Evolutionary conservation across 2,797 vertebrate species (phyloP), one percentile per base, ranked within the genome.

Genomic region (Anguilla obscura): DNA sequence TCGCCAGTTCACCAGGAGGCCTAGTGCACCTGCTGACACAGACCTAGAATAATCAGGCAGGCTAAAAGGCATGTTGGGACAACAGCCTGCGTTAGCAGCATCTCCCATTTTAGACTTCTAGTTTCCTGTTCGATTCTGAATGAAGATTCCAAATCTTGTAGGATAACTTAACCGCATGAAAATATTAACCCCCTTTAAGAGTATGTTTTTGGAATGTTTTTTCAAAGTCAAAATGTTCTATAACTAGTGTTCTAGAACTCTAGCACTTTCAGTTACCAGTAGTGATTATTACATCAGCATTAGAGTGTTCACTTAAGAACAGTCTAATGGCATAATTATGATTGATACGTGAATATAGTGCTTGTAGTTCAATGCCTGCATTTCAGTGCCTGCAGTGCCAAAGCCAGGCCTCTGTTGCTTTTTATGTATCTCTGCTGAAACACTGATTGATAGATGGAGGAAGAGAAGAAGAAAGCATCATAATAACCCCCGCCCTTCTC

Each of bases 1-100:
- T 95, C 92, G 93, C 94, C 60, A 89, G 40, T 0, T 69, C 85
- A 16, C 82, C 58, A 48, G 52, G 21, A 16, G 71, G 27, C 71
- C 86, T 88, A 45, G 54, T 30, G 27, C 74, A 45, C 56, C 6
- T n/a, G 54, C 66, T 86, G 45, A 90, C 66, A 85, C 21, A 86
- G 18, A 63, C 54, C 54, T 2, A 24, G 21, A 60, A 14, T 12
- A 56, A 21, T 33, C 52, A 63, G 27, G 24, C 4, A 58, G 71
- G 8, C 14, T 9, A 1, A 63, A 48, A 18, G 54, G 52, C 12
- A 9, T 54, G 7, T 54, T 1, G 2, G 9, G 27, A 71, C n/a
- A n/a, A 21, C 60, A 24, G 10, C 63, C 24, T n/a, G 63, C 5
- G 36, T 0, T 0, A 18, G 16, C 74, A 79, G 30, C 36, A 45